Evolutionary conservation across 2,797 vertebrate species (phyloP).

Genomic region (Gymnoscopelus braueri): DNA sequence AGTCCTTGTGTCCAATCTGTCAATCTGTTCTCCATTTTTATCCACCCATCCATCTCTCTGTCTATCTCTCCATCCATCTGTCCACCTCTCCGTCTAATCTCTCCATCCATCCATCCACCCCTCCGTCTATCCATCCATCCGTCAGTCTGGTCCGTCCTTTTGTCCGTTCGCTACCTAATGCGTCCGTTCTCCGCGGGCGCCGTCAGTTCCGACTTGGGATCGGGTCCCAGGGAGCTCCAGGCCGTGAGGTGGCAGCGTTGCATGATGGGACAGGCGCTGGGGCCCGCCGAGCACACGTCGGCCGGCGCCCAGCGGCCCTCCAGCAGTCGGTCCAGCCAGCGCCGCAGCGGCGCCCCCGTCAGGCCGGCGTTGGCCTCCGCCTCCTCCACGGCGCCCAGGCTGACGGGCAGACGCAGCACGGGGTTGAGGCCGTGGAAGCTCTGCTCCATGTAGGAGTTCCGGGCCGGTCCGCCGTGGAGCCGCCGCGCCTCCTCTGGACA

Average conservation of each 20-base stretch:
- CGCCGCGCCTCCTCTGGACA: conserved; percentile 86
- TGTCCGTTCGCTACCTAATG: conserved; percentile 89
- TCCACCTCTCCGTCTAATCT: not conserved
- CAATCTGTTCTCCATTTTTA: conserved; percentile 1
- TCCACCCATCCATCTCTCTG: not conserved
- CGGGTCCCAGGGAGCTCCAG: conserved; percentile 94
- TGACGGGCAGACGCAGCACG: conserved; percentile 90
- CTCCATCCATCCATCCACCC: not conserved
- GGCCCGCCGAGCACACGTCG: conserved; percentile 85
- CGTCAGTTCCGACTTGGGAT: conserved; percentile 92
- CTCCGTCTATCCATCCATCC: not conserved
- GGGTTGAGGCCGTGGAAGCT: conserved; percentile 97
- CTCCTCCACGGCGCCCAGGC: conserved; percentile 86
- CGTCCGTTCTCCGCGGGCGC: conserved; percentile 85
- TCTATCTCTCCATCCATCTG: not conserved
- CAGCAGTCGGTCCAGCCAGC: conserved; percentile 91
- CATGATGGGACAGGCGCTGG: conserved; percentile 88
- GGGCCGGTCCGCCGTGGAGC: conserved; percentile 87
- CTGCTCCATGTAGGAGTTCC: conserved; percentile 97
- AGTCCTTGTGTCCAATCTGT: not conserved
- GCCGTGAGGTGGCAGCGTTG: conserved; percentile 86
- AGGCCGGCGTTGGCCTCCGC: conserved; percentile 86
- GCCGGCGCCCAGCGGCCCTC: conserved; percentile 86
- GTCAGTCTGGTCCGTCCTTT: conserved; percentile 16
- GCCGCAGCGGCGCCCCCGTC: conserved; percentile 83